Evolutionary conservation across 2,888 invertebrate species (phyloP), one percentile per base, ranked within the genome.

Genomic region (Mesorhabditis sp.): DNA sequence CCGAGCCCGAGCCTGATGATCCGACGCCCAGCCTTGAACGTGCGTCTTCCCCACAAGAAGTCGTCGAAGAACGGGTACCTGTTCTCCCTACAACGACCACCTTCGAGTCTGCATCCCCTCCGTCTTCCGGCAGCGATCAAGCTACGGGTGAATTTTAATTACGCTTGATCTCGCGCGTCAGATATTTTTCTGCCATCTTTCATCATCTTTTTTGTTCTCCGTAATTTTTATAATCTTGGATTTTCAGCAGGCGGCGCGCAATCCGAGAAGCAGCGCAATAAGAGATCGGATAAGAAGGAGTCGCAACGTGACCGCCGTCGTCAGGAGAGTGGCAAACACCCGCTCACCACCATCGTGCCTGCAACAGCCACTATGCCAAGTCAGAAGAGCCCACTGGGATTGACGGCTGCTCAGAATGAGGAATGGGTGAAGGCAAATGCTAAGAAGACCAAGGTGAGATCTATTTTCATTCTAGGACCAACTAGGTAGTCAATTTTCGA

Each of bases 361-460:
- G 7, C 58, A 50, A 50, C 28, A 28, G 28, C 28, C 28, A 28
- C 28, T 28, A 13, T 50, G 7, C n/a, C 7, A 15, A 64, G 15
- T 28, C 42, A 15, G 64, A 64, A 64, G 28, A 64, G 64, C 28
- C 15, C 15, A n/a, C 10, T 64, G 58, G 67, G 74, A 6, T 69
- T 67, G n/a, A 45, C 74, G 6, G 62, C 71, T n/a, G 70, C 73
- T 6, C 67, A 72, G 44, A 67, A 69, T 4, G 76, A 79, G 28
- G 77, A 80, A 63, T 76, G 75, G 74, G 73, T 69, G 4, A 76
- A 77, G 65, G 78, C 77, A 15, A 70, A 69, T 44, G 73, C 74
- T n/a, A 76, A 74, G 70, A 77, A 75, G 70, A 65, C 43, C 44
- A 43, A 7, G 68, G 70, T 43, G 45, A 58, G 28, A 28, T 28